A percentile compares a stretch with the other conserved stretches of the same genome.
These are phyloP conservation scores for Stegana nigrithorax DNA, from an alignment of 2,888 invertebrate genomes.

Conservation along the genomic window DNA sequence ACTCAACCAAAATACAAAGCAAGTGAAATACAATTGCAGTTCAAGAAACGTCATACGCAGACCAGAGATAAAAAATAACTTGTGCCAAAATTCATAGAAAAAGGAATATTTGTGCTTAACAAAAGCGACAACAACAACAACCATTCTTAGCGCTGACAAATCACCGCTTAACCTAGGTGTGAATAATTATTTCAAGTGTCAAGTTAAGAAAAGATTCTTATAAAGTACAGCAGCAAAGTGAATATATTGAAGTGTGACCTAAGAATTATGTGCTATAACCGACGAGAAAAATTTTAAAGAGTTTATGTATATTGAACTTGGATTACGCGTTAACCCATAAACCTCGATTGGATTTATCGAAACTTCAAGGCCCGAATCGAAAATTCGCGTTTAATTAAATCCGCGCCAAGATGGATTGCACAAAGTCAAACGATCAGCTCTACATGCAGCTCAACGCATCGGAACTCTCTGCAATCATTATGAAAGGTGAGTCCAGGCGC, in stretches of 20 bases:
- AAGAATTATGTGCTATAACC: conserved; percentile 9
- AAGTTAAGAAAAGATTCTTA: not conserved
- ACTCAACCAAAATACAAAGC: conserved; percentile 9
- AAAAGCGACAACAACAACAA: not conserved
- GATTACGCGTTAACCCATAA: conserved; percentile 46
- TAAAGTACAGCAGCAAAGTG: not conserved
- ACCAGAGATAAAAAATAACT: not conserved
- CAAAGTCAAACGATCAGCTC: conserved; percentile 46
- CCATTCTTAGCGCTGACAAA: no score
- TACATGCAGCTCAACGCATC: conserved; percentile 66
- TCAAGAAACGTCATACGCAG: no score
- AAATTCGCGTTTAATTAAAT: not conserved
- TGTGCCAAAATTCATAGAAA: not conserved
- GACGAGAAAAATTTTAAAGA: conserved; percentile 13
- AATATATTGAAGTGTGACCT: not conserved
- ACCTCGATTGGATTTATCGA: not conserved
- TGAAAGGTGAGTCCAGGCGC: no score
- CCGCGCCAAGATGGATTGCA: conserved; percentile 32
- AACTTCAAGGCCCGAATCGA: not conserved
- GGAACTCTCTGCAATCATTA: conserved; percentile 65
- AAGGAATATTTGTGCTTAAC: not conserved
- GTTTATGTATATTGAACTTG: conserved; percentile 41
- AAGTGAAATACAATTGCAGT: not conserved
- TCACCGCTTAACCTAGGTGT: no score
- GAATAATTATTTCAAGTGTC: not conserved